A percentile compares a stretch with the other conserved stretches of the same genome.
Conservation (phyloP, 2,888 invertebrate species). For the Eumacrocentrus americanus region DNA sequence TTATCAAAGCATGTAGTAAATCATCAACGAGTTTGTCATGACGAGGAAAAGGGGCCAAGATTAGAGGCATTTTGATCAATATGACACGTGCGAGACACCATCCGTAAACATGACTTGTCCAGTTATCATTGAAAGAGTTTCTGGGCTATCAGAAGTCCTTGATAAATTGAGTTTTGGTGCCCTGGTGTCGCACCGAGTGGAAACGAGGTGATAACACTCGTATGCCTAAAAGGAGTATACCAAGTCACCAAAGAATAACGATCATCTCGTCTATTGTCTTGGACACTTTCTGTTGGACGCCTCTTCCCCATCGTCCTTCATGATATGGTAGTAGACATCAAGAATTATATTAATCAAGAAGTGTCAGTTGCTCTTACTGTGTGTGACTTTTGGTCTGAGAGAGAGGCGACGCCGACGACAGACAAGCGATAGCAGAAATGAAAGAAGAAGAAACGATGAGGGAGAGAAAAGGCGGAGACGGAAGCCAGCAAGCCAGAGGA, state of each 20-base stretch:
- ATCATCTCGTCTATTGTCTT: not conserved
- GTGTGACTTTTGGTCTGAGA: conserved; percentile 40
- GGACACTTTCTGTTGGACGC: not conserved
- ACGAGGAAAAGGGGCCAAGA: not conserved
- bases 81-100: not conserved
- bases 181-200: not conserved
- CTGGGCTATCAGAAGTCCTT: not conserved
- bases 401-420: conserved; percentile 27
- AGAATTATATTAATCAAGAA: conserved; percentile 60
- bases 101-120: not conserved
- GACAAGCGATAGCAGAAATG: conserved; percentile 14
- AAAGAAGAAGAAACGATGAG: conserved; percentile 10
- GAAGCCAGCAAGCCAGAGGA: conserved; percentile 40
- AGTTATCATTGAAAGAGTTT: not conserved
- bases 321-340: conserved; percentile 42
- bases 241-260: too few species aligned
- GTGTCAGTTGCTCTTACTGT: too few species aligned
- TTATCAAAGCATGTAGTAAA: too few species aligned
- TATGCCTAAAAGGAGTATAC: too few species aligned
- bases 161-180: not conserved
- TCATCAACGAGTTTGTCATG: not conserved
- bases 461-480: conserved; percentile 20
- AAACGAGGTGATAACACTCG: not conserved
- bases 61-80: not conserved
- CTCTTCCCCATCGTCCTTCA: not conserved